Conservation (phyloP, 2,113 vertebrate species). For the Phyllostomus hastatus region DNA sequence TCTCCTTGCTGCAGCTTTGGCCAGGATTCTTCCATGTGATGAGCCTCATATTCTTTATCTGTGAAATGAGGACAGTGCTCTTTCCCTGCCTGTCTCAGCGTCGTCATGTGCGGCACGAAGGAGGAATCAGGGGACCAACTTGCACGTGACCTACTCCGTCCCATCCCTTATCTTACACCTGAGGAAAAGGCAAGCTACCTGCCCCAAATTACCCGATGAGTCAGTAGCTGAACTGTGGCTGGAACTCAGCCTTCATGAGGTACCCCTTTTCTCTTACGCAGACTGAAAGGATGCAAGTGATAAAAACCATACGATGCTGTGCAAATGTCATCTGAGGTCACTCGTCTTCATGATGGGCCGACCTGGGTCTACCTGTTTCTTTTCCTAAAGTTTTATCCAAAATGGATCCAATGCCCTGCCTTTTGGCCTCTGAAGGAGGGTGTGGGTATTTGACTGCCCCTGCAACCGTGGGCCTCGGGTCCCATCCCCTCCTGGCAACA, state of each 20-base stretch:
- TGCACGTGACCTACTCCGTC: neutral
- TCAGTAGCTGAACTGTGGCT: neutral
- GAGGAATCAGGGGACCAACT: neutral
- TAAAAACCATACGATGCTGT: neutral
- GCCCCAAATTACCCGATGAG: neutral
- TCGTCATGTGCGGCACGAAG: neutral
- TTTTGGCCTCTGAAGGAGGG: neutral
- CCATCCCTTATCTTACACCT: neutral
- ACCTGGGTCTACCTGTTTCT: neutral
- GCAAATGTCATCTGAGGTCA: neutral
- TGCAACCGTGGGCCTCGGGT: neutral
- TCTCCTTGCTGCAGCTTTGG: neutral
- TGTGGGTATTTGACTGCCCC: neutral
- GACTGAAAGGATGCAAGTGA: neutral
- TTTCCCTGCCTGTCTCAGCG: neutral
- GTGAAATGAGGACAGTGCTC: neutral
- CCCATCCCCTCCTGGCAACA: slow-evolving; percentile 5
- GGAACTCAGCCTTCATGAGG: neutral
- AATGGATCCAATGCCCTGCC: neutral
- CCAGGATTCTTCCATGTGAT: neutral
- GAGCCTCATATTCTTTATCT: neutral
- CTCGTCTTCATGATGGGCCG: neutral
- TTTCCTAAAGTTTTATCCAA: slow-evolving; percentile 17
- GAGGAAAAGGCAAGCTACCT: neutral
- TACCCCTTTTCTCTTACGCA: neutral